Evolutionary conservation across 2,797 vertebrate genomes (phyloP).

Genomic region (Dryobates pubescens): DNA sequence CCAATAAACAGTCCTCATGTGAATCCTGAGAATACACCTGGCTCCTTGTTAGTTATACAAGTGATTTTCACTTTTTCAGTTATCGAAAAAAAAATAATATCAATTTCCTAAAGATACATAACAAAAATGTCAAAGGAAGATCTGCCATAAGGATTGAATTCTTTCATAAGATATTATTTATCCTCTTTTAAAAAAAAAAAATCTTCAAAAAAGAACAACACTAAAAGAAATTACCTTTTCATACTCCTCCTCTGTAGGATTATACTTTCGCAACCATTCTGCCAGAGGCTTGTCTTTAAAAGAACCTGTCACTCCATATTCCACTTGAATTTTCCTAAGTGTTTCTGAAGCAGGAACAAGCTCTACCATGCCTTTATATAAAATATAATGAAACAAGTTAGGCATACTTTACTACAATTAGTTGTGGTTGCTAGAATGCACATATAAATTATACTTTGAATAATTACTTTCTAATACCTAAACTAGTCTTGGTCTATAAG

Average conservation of each 20-base stretch:
- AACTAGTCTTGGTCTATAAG: neutral
- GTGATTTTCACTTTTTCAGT: neutral
- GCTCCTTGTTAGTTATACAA: neutral
- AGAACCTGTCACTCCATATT: constrained; percentile 96
- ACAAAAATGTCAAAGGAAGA: neutral
- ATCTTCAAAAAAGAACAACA: neutral
- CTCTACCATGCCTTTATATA: constrained; percentile 93
- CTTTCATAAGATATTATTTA: neutral
- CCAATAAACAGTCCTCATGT: neutral
- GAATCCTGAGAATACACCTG: neutral
- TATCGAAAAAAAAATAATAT: neutral
- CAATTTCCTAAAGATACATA: neutral
- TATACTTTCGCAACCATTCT: constrained; percentile 97
- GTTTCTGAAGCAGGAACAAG: constrained; percentile 96
- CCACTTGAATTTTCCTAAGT: constrained; percentile 97
- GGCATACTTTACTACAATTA: neutral
- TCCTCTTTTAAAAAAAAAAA: neutral
- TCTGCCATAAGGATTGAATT: neutral
- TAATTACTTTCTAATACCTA: neutral
- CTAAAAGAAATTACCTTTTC: constrained; percentile 87
- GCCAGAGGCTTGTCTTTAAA: constrained; percentile 98
- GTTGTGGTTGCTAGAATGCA: neutral
- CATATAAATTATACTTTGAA: neutral
- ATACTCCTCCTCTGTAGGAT: constrained; percentile 97
- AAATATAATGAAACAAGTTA: constrained; percentile 1